Conservation (phyloP, 2,797 vertebrate genomes). For the Xenopus petersii region DNA sequence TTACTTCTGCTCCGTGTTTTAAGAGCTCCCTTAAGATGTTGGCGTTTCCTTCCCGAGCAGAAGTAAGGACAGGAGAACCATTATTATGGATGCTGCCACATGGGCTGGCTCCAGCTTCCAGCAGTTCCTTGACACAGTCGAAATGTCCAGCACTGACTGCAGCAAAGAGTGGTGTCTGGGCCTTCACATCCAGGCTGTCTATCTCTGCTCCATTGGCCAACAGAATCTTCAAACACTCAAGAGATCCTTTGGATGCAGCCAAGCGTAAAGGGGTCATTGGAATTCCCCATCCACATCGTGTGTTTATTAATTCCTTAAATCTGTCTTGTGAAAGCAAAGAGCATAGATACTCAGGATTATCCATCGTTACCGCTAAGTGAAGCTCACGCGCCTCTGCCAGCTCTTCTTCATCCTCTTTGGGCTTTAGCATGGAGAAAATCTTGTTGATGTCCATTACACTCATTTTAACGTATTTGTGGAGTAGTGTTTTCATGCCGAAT, state of each 20-base stretch:
- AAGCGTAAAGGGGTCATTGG: conserved; percentile 83
- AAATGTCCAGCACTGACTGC: conserved; percentile 85
- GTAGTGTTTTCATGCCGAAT: conserved; percentile 58
- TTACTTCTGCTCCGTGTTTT: conserved; percentile 73
- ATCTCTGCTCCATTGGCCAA: conserved; percentile 82
- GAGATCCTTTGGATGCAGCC: conserved; percentile 77
- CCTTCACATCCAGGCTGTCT: conserved; percentile 89
- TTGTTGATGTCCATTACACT: conserved; percentile 92
- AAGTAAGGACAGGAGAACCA: conserved; percentile 82
- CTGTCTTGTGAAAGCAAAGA: conserved; percentile 75
- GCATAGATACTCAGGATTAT: conserved; percentile 67
- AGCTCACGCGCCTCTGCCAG: conserved; percentile 70
- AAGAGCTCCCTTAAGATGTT: conserved; percentile 79
- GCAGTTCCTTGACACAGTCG: conserved; percentile 78
- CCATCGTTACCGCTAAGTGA: conserved; percentile 71
- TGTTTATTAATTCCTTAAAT: conserved; percentile 78
- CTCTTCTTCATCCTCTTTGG: conserved; percentile 72
- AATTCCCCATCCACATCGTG: conserved; percentile 85
- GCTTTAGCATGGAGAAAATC: conserved; percentile 90
- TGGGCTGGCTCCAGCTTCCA: conserved; percentile 83
- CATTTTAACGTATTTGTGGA: conserved; percentile 67
- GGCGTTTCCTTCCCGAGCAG: conserved; percentile 77
- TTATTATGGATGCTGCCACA: conserved; percentile 89
- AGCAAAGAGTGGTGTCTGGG: conserved; percentile 90
- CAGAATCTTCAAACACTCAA: conserved; percentile 77